A percentile compares a stretch with the other conserved stretches of the same genome.
phyloP scores from a whole-genome alignment of 2,888 invertebrate genomes.

The Sacculina carcini region DNA sequence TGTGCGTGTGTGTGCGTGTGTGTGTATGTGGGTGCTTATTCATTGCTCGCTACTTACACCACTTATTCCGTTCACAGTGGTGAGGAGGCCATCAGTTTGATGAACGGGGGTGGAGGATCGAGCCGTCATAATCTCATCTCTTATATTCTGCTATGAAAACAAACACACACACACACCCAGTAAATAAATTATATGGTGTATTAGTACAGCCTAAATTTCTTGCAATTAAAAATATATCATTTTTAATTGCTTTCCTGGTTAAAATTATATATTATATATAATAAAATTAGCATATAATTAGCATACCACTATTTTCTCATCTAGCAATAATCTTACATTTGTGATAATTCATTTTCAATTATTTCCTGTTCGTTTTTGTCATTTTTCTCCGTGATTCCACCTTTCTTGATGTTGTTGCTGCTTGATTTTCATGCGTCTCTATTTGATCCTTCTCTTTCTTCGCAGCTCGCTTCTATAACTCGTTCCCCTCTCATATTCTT shows the following conservation, averaged over 20 bases:
- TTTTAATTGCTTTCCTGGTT: background rate
- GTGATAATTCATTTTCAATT: too few relatives aligned
- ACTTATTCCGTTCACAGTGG: constrained; percentile 1
- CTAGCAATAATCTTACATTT: background rate
- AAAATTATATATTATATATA: background rate
- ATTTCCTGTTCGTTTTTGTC: too few relatives aligned
- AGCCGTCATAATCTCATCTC: too few relatives aligned
- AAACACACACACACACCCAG: too few relatives aligned
- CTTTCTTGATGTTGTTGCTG: too few relatives aligned
- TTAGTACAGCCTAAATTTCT: background rate
- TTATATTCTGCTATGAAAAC: too few relatives aligned
- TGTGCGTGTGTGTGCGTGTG: background rate
- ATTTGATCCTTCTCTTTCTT: too few relatives aligned
- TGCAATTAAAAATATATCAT: constrained; percentile 8
- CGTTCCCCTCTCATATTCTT: too few relatives aligned
- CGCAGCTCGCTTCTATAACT: too few relatives aligned
- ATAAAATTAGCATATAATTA: background rate
- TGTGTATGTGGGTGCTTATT: background rate
- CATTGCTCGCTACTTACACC: background rate
- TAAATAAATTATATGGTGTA: too few relatives aligned
- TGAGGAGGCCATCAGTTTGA: background rate
- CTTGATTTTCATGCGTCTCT: too few relatives aligned
- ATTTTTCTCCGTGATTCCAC: too few relatives aligned
- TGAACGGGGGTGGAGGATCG: constrained; percentile 2
- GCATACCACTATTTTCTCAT: background rate